Base-by-base conservation (phyloP, 2,888 invertebrate genomes). In the Athrips mouffetella region DNA sequence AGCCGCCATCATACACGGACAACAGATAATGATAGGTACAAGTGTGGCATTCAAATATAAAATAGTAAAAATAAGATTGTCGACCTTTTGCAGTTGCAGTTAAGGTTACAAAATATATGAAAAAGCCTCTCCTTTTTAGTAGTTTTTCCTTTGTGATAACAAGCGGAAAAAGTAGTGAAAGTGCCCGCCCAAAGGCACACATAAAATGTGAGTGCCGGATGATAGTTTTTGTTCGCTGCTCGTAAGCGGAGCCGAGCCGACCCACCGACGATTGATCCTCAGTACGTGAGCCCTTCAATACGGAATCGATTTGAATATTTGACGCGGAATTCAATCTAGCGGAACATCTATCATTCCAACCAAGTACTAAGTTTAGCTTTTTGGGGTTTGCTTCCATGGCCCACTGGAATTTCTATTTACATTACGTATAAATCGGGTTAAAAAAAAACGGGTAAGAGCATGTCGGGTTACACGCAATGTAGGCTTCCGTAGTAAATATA, bases 271-370 rank as follows among this genome's bases (percentile, higher is more conserved):
- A 41, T 41, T 41, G 41, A 41, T 41, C 16, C 15, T 29, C 21
- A 10, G 18, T 15, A 41, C 41, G 41, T 41, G 41, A 29, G 10
- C 11, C 13, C 21, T 23, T 40, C 23, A 40, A 25, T 11, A 23
- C 21, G 40, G 15, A 20, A 40, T 40, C 40, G 40, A 40, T 40
- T 40, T 40, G 40, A 40, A 40, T 40, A 40, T 40, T 39, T 23
- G 18, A 39, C 39, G 18, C 11, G 10, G 18, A 23, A 39, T 23
- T 40, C 40, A 40, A 40, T 40, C 21, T 40, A 20, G 40, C 13
- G 20, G 11, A 23, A 8, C 40, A 23, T 40, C 6, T 23, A 23
- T 37, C 37, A 20, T 20, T 20, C 37, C 16, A 20, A 5, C 7
- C 18, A 20, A 37, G 20, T n/a, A 37, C 20, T 20, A 37, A n/a